Conservation (phyloP, 2,113 vertebrate species). For the Odontophorus gujanensis region DNA sequence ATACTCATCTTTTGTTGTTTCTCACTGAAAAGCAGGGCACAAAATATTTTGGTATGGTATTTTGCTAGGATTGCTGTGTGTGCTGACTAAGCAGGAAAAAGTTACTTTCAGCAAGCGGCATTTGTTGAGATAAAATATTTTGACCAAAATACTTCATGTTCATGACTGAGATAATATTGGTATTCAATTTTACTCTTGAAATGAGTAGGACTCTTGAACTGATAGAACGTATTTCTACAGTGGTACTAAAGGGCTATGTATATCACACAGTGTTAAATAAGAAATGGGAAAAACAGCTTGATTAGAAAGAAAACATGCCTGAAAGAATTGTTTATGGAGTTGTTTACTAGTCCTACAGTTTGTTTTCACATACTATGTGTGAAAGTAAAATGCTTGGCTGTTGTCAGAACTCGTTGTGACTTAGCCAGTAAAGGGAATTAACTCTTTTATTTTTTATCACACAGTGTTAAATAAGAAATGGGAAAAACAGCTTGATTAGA, state of each 20-base stretch:
- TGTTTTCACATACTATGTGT: not conserved
- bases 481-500: not conserved
- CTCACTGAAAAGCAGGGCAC: not conserved
- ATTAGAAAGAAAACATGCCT: not conserved
- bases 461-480: conserved; percentile 8
- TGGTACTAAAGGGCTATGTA: not conserved
- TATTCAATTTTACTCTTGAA: not conserved
- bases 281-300: not conserved
- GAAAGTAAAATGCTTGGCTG: not conserved
- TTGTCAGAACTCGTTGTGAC: not conserved
- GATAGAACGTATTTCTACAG: not conserved
- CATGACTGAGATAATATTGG: not conserved
- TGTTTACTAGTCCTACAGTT: not conserved
- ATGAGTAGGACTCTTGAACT: not conserved
- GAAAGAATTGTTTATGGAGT: not conserved
- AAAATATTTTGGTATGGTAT: not conserved
- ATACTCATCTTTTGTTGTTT: not conserved
- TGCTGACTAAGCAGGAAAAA: not conserved
- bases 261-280: not conserved
- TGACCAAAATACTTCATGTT: not conserved
- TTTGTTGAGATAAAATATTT: not conserved
- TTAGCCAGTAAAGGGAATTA: conserved; percentile 7
- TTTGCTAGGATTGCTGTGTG: not conserved
- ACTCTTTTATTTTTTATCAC: not conserved
- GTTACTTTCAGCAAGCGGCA: not conserved